Evolutionary conservation across 2,797 vertebrate genomes (phyloP), one percentile per base, ranked within the genome.

Genomic region (Spondyliosoma cantharus): DNA sequence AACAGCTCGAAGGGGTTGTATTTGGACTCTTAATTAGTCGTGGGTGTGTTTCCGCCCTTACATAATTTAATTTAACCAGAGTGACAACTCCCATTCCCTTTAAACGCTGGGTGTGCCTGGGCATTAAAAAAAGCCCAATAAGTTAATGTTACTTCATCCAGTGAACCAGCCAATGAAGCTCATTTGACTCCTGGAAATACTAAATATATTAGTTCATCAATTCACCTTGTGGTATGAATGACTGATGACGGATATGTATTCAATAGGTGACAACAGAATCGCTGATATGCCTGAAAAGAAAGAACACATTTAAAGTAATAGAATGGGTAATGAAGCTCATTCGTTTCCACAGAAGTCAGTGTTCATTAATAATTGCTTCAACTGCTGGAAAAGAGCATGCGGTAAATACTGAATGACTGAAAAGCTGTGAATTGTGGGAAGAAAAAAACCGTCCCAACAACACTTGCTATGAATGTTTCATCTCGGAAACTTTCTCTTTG

Each of bases 391-490:
- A 50, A 15, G 32, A 76, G 67, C 64, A 14, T 20, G 27, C 8
- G 42, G 20, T 66, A 73, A 82, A 70, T 69, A 27, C 69, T 75
- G 53, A 76, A 60, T 68, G 78, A 74, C 56, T 81, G 56, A 59
- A 85, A 84, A 64, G 71, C 83, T 83, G 64, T 19, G 27, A 74
- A 88, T 78, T 80, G 67, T 46, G 54, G 17, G 77, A 48, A 67
- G 62, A 53, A 63, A 48, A 32, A 74, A 78, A 62, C 25, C 52
- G 66, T 42, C 37, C 74, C 54, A 72, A 83, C 80, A 82, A 80
- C 69, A 67, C 29, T 76, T 17, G 19, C 49, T 42, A 78, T 93
- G 64, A 92, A 93, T 92, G 84, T 90, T 93, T 94, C 70, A 91
- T 92, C 66, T 60, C 56, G 83, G 79, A 84, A 87, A 87, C 82